Evolutionary conservation across 2,797 vertebrate species (phyloP).

Genomic region (Microctenopoma lineatum): DNA sequence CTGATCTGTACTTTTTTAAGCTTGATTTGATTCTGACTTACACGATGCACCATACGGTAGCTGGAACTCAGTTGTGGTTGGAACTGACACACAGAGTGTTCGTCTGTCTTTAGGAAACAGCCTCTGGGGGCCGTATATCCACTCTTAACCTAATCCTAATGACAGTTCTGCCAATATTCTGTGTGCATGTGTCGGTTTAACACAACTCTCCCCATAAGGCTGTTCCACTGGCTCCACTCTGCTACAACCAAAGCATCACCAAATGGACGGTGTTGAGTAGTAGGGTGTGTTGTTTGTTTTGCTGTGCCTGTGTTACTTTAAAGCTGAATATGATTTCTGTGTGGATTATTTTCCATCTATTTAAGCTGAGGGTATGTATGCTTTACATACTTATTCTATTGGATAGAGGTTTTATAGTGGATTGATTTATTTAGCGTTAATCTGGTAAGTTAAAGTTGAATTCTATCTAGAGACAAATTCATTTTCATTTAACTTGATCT

Average conservation of each 20-base stretch:
- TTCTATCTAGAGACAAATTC: neutral
- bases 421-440: too few relatives aligned
- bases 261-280: neutral
- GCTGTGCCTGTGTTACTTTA: constrained; percentile 5
- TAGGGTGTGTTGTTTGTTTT: neutral
- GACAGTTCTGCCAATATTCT: constrained; percentile 66
- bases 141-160: constrained; percentile 44
- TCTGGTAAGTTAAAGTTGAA: neutral
- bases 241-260: neutral
- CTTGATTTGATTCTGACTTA: neutral
- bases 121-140: constrained; percentile 36
- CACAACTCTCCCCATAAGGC: neutral
- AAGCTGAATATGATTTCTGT: constrained; percentile 72
- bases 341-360: constrained; percentile 60
- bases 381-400: neutral
- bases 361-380: constrained; percentile 53
- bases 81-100: neutral
- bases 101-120: constrained; percentile 28
- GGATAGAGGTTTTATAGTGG: neutral
- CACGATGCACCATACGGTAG: neutral
- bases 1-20: too few relatives aligned
- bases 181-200: constrained; percentile 1
- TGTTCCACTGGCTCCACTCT: neutral
- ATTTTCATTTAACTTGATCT: neutral
- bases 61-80: constrained; percentile 1